Base-by-base conservation (phyloP, 2,797 vertebrate genomes). In the Babyrousa celebensis region DNA sequence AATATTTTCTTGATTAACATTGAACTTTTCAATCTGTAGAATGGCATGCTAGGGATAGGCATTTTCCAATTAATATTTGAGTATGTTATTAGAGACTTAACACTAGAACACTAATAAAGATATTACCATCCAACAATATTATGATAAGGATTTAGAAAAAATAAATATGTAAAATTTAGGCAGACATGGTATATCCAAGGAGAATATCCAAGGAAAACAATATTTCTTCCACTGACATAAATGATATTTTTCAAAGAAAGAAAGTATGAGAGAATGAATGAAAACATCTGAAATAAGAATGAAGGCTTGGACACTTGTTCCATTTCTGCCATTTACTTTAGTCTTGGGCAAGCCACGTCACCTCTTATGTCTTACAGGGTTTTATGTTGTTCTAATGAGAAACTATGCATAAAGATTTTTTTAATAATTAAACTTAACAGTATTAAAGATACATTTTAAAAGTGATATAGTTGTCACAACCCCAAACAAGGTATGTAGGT, bases 391-490 rank as follows among this genome's bases (percentile, higher is more conserved):
- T 71, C 85, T 77, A 84, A 62, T 68, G 40, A 83, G 10, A 77
- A 70, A 83, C 25, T 54, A 91, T 54, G 32, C 1, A 6, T 16
- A 20, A 63, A 18, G 4, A 7, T 17, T 18, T 78, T 70, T 87
- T 25, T 15, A 62, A n/a, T 75, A 72, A 71, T 8, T 84, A 56
- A 87, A 32, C 29, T 74, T n/a, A 60, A 32, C 1, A 91, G 48
- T 74, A 77, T 62, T 83, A 94, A 94, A 70, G 6, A 32, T 85
- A 67, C 1, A 43, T 54, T 82, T 60, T 32, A 43, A 94, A 86
- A 91, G 7, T 62, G 43, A 40, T 79, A 27, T 36, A 43, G 32
- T 25, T 85, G 3, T 84, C 56, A 67, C 10, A 72, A 25, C 11
- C 2, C 11, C 2, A 52, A 83, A 23, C 32, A 74, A 17, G 36